phyloP scores from a whole-genome alignment of 2,113 vertebrate species.

The Sceloporus undulatus region DNA sequence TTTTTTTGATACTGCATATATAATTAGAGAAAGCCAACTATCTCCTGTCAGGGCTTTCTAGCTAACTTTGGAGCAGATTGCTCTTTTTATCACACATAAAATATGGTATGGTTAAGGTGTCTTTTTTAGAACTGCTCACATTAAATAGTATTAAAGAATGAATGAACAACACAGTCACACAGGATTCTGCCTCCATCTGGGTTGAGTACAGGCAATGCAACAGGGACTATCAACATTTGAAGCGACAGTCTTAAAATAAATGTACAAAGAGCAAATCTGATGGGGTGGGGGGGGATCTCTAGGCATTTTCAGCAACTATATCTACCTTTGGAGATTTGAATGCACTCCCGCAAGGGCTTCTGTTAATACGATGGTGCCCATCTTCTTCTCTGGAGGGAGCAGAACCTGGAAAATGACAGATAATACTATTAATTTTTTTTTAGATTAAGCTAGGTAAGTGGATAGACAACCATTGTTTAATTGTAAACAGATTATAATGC shows the following conservation, averaged over 20 bases:
- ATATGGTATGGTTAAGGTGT: constrained; percentile 51
- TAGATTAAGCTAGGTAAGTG: constrained; percentile 46
- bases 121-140: constrained; percentile 42
- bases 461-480: constrained; percentile 51
- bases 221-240: constrained; percentile 26
- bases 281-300: constrained; percentile 16
- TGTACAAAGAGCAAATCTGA: constrained; percentile 1
- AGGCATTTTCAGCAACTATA: constrained; percentile 49
- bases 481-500: constrained; percentile 55
- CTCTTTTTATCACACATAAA: constrained; percentile 39
- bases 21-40: constrained; percentile 69
- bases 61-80: constrained; percentile 50
- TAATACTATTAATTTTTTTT: neutral
- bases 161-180: constrained; percentile 11
- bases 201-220: neutral
- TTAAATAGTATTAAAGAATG: constrained; percentile 44
- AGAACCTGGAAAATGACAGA: constrained; percentile 33
- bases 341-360: constrained; percentile 25
- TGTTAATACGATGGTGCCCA: constrained; percentile 41
- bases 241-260: constrained; percentile 1
- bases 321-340: constrained; percentile 38
- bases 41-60: constrained; percentile 69
- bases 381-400: constrained; percentile 34
- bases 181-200: neutral
- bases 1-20: constrained; percentile 65